Evolutionary conservation across 2,113 vertebrate species (phyloP), one percentile per base, ranked within the genome.

Genomic region (Microtus richardsoni): DNA sequence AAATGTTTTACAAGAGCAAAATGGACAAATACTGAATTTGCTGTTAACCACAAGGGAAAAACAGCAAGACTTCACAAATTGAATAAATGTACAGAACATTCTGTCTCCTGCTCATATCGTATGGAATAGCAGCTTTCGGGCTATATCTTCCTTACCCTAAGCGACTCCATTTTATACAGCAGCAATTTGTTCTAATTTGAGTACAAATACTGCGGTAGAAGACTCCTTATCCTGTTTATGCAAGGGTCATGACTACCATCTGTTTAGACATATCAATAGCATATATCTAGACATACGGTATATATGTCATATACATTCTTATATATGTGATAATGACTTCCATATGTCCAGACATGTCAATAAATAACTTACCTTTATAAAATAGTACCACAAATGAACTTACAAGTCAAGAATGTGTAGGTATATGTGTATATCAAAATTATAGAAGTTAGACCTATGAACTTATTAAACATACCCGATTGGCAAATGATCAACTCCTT

Each of bases 1-100:
- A 10, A 10, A 91, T 58, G 49, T 84, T 92, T 96, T 88, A 87
- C 1, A 73, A 62, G 60, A 71, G 6, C 10, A 78, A 49, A 64
- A 92, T 41, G 74, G 24, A 79, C 7, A 94, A 83, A 83, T 79
- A 70, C 30, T 95, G 24, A 62, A 33, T 89, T 88, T 93, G n/a
- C 86, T 24, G 22, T 93, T 93, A 94, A 85, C 26, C 21, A 54
- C 44, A 77, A 75, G 66, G 78, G 14, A 58, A 80, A 95, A 93
- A 24, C 21, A 66, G 30, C 13, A 41, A 91, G 33, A 44, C 22
- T 93, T 80, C 89, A 79, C 88, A 66, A 33, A 54, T 73, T 91
- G 41, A 83, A 89, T n/a, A 92, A 24, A 49, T 11, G 4, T 77
- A 8, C 22, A 54, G 85, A 71, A 17, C 44, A 88, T n/a, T 10